Percentiles rank a stretch among this genome's conserved stretches.
Conservation (phyloP, 2,113 vertebrate species). For the Pavo muticus region DNA sequence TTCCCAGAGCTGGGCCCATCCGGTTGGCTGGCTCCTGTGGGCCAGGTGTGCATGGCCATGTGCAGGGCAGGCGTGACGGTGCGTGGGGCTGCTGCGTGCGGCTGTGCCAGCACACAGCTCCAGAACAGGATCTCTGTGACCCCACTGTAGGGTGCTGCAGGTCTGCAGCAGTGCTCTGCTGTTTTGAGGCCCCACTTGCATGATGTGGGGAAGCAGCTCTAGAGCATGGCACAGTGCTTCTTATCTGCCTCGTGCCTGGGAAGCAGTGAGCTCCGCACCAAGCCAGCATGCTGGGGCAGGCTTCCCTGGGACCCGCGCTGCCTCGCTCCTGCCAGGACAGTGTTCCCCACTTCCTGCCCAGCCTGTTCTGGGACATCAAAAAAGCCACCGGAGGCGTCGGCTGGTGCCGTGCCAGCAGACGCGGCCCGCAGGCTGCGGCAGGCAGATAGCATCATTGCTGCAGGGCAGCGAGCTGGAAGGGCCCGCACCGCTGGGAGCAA, state of each 20-base stretch:
- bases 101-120: neutral
- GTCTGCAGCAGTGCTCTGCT: no score
- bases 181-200: no score
- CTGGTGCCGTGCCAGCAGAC: slow-evolving; percentile 4
- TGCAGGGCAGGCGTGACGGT: no score
- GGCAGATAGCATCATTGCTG: neutral
- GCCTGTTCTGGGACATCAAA: slow-evolving; percentile 55
- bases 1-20: no score
- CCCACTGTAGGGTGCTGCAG: accelerated
- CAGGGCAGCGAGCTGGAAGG: neutral
- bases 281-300: neutral
- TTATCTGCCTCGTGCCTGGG: neutral
- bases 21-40: no score
- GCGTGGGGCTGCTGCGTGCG: no score
- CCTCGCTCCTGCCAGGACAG: neutral
- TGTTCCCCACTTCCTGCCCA: neutral
- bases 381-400: neutral
- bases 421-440: neutral
- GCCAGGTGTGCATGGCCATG: no score
- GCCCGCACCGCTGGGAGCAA: accelerated
- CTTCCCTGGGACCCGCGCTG: neutral
- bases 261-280: accelerated
- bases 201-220: neutral
- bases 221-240: neutral
- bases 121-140: neutral